A percentile compares a stretch with the other conserved stretches of the same genome.
These are phyloP conservation scores for Halcyon badia DNA, from an alignment of 2,797 vertebrate genomes.

Conservation along the genomic window DNA sequence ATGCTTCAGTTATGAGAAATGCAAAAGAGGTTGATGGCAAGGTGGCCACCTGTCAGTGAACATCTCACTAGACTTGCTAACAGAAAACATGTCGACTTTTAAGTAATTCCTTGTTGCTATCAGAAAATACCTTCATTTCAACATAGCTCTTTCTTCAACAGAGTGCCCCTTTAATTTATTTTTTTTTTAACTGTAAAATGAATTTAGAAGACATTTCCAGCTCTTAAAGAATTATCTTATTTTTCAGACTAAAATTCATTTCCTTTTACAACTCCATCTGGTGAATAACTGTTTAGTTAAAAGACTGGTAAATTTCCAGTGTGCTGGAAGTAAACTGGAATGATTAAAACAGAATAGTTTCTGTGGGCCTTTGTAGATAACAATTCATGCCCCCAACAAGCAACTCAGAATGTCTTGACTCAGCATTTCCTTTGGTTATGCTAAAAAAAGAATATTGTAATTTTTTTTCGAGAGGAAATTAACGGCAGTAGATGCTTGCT, in stretches of 20 bases:
- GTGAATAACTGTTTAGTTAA: neutral
- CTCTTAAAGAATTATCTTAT: neutral
- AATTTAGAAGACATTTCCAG: neutral
- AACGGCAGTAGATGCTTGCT: neutral
- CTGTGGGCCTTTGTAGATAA: neutral
- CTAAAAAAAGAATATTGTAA: neutral
- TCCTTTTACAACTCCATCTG: neutral
- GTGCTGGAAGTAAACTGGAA: neutral
- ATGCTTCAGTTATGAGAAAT: neutral
- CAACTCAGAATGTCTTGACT: neutral
- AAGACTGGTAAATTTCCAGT: neutral
- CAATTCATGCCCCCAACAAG: neutral
- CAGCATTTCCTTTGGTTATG: neutral
- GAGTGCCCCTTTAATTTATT: neutral
- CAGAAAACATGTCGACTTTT: neutral
- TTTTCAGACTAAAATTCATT: neutral
- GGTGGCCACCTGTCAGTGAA: neutral
- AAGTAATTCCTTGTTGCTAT: neutral
- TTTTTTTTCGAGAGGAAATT: neutral
- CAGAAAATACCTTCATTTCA: neutral
- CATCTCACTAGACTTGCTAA: neutral
- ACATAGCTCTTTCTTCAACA: neutral
- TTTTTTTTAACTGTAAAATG: neutral
- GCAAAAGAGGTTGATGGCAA: neutral
- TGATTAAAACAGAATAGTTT: neutral